Base-by-base conservation (phyloP, 2,888 invertebrate species). In the Polia nebulosa region DNA sequence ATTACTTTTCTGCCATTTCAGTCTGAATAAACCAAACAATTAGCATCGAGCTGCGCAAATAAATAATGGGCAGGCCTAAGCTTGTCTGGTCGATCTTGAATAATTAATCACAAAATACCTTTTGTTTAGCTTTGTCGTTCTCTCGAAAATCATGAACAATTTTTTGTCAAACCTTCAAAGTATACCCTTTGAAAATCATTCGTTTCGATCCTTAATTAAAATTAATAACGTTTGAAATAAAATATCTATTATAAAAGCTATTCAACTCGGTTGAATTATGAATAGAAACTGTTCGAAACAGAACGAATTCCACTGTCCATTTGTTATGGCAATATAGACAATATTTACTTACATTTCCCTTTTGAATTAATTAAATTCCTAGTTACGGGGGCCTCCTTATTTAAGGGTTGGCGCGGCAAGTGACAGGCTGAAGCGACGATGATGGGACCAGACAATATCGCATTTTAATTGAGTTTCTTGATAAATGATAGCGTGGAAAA, bases 301-400 rank as follows among this genome's bases (percentile, higher is more conserved):
- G 76, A 81, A 76, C 77, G 70, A 77, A 82, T 80, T 76, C 76
- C 44, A 52, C 45, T 73, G 71, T 53, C 61, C 76, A 80, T 87
- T 88, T 86, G 84, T 88, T 86, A 86, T 84, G 59, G 70, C 47
- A 72, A 65, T 76, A 70, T 87, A 70, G 88, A 84, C 87, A 86
- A 86, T 88, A 89, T 89, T 89, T 88, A 82, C 83, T 64, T 67
- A 53, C 58, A n/a, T 74, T 82, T 69, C 86, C 85, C 87, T 86
- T 90, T 89, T 85, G 87, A 86, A 91, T 91, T 93, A 93, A 93
- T 92, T 91, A 90, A 91, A 91, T 92, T 91, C 87, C 86, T 89
- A 89, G 87, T 84, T 86, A 79, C 83, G 78, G 77, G 81, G 63
- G 22, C 45, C 41, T 79, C 84, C 79, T 80, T 83, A 80, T 82